phyloP scores from a whole-genome alignment of 2,888 invertebrate genomes.

The Drosophila austrosaltans region DNA sequence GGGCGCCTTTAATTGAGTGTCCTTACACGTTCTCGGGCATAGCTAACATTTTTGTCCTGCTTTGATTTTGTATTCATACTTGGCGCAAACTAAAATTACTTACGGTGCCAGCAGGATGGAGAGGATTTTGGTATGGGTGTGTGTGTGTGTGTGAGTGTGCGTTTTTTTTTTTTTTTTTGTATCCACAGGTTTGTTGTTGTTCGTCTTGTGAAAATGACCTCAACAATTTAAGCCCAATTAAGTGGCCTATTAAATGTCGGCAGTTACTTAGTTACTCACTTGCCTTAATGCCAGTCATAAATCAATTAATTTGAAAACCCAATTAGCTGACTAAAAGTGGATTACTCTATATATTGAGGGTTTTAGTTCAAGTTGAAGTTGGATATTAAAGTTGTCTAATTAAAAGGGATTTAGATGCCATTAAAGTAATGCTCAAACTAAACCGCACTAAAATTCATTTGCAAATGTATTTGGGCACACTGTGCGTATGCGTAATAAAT shows the following conservation, averaged over 20 bases:
- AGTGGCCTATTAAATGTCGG: conserved; percentile 32
- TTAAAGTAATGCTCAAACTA: background rate
- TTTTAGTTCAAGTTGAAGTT: background rate
- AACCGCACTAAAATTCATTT: background rate
- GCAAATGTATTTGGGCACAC: background rate
- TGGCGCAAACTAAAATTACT: conserved; percentile 12
- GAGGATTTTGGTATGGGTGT: background rate
- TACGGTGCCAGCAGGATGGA: background rate
- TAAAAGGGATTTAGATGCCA: background rate
- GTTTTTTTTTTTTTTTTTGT: background rate
- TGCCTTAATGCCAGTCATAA: conserved; percentile 57
- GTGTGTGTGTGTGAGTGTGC: background rate
- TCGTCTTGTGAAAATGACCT: conserved; percentile 9
- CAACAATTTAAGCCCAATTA: conserved; percentile 38
- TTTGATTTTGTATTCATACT: conserved; percentile 66
- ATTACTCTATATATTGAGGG: conserved; percentile 12
- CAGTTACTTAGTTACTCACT: conserved; percentile 19
- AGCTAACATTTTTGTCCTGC: conserved; percentile 47
- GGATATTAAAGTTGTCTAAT: conserved; percentile 2
- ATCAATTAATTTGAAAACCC: conserved; percentile 74
- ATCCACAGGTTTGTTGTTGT: background rate
- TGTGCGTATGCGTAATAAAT: background rate
- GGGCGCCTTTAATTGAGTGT: conserved; percentile 67
- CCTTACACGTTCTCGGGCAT: conserved; percentile 36
- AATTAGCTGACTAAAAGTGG: conserved; percentile 55